Conservation (phyloP, 2,113 vertebrate genomes). For the Erythrolamprus reginae region DNA sequence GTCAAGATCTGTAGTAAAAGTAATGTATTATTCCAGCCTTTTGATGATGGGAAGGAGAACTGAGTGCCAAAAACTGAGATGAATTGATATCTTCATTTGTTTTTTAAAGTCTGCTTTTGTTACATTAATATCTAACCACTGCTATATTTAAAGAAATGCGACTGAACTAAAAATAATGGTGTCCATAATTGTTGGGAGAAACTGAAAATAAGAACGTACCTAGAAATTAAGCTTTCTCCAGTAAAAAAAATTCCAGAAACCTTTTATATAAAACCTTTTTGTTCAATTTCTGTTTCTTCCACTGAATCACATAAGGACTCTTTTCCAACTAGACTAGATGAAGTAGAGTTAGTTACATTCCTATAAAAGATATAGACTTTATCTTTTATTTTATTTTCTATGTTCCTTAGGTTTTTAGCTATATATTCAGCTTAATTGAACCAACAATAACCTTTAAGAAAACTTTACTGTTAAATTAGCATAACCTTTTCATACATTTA, state of each 20-base stretch:
- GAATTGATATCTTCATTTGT: background rate
- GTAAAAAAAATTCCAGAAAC: background rate
- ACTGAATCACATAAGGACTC: background rate
- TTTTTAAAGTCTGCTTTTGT: background rate
- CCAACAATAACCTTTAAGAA: background rate
- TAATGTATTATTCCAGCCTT: background rate
- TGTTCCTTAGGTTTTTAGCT: background rate
- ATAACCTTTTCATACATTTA: background rate
- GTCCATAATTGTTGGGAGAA: background rate
- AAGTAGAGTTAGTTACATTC: background rate
- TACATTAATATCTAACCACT: background rate
- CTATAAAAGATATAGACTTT: background rate
- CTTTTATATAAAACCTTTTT: background rate
- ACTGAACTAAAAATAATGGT: background rate
- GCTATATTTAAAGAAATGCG: background rate
- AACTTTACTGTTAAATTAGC: background rate
- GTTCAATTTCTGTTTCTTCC: background rate
- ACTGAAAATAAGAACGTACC: background rate
- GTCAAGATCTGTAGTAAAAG: background rate
- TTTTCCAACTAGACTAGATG: background rate
- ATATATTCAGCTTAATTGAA: background rate
- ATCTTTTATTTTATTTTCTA: background rate
- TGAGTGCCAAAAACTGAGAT: background rate
- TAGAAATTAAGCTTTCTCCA: background rate
- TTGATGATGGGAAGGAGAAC: background rate